A percentile compares a stretch with the other conserved stretches of the same genome.
phyloP scores from a whole-genome alignment of 2,797 vertebrate genomes.

The Hirundo rustica region DNA sequence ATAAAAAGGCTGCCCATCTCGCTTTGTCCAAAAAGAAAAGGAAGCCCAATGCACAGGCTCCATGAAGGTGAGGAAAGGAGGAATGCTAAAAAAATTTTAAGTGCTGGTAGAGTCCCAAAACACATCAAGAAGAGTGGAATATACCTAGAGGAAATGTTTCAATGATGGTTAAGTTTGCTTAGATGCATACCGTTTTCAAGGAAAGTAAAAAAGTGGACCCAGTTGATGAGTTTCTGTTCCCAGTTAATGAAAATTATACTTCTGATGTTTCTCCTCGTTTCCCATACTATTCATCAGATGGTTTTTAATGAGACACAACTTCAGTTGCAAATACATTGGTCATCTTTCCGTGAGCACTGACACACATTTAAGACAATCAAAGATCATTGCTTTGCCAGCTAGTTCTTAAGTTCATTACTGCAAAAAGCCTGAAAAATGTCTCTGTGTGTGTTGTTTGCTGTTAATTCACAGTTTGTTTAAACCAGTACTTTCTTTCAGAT shows the following conservation, averaged over 20 bases:
- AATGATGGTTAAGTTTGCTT: not conserved
- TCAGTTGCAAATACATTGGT: not conserved
- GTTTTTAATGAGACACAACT: not conserved
- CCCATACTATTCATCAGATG: not conserved
- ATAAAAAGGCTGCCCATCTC: not conserved
- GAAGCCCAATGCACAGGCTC: not conserved
- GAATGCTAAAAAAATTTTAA: not conserved
- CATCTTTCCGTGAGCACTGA: not conserved
- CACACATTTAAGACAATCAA: not conserved
- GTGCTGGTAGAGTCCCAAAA: not conserved
- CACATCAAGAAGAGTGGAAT: not conserved
- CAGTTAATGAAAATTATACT: not conserved
- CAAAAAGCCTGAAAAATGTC: not conserved
- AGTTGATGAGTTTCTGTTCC: not conserved
- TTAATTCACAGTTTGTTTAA: not conserved
- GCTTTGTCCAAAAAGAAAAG: not conserved
- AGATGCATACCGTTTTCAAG: not conserved
- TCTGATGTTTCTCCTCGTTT: not conserved
- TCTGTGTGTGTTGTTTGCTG: not conserved
- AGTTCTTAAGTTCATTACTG: not conserved
- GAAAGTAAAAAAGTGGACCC: not conserved
- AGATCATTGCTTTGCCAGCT: not conserved
- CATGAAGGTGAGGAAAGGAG: not conserved
- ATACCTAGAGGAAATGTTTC: constrained; percentile 15
- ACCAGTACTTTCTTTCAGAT: not conserved